Evolutionary conservation across 2,888 invertebrate species (phyloP).

Genomic region (Apamea crenata): DNA sequence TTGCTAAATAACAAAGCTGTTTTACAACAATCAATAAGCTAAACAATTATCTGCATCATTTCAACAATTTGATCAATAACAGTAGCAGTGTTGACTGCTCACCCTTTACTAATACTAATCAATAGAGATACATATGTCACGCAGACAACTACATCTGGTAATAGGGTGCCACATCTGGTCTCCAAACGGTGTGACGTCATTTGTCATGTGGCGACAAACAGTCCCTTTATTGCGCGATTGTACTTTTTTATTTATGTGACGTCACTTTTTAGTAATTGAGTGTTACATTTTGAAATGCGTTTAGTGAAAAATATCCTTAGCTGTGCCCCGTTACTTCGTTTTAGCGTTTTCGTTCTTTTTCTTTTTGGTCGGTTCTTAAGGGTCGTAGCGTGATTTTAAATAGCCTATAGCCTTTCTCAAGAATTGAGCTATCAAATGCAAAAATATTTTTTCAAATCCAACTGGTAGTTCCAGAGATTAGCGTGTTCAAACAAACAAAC

Average conservation of each 20-base stretch:
- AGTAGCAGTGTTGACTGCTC: constrained; percentile 66
- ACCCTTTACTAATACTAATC: constrained; percentile 72
- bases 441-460: neutral
- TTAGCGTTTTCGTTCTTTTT: neutral
- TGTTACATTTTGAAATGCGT: constrained; percentile 47
- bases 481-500: neutral
- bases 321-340: neutral
- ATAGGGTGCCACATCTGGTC: constrained; percentile 81
- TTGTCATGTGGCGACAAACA: constrained; percentile 84
- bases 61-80: constrained; percentile 24
- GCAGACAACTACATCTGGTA: constrained; percentile 83
- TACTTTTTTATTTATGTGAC: constrained; percentile 66
- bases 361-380: neutral
- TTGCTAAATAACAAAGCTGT: neutral
- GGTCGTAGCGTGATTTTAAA: neutral
- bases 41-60: constrained; percentile 28
- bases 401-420: neutral
- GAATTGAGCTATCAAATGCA: neutral
- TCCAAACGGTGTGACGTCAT: constrained; percentile 82
- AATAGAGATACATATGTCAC: constrained; percentile 86
- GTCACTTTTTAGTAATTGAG: constrained; percentile 58
- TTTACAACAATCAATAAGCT: neutral
- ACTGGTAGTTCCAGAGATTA: neutral
- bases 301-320: neutral
- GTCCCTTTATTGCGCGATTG: constrained; percentile 76